phyloP scores from a whole-genome alignment of 2,888 invertebrate genomes.

The Pinctada fucata region DNA sequence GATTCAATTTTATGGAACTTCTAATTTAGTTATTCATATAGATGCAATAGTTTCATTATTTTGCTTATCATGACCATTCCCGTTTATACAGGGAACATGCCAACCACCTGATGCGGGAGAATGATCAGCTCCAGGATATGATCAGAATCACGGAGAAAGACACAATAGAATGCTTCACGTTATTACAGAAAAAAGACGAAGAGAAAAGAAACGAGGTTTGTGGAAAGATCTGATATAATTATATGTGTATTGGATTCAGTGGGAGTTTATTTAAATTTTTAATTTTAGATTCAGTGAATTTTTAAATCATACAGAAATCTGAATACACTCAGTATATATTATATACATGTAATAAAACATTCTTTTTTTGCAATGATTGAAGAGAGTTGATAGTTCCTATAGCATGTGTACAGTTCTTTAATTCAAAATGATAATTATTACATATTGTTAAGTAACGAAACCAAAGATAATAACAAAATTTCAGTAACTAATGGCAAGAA shows the following conservation, averaged over 20 bases:
- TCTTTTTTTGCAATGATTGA: too few relatives aligned
- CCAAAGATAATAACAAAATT: too few relatives aligned
- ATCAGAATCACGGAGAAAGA: slow-evolving; percentile 76
- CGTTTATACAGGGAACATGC: slow-evolving; percentile 74
- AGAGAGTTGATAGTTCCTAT: too few relatives aligned
- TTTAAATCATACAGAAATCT: neutral
- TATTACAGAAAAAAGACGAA: slow-evolving; percentile 74
- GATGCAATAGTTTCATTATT: too few relatives aligned
- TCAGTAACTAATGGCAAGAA: too few relatives aligned
- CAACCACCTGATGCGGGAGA: slow-evolving; percentile 71
- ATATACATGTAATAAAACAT: too few relatives aligned
- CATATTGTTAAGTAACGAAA: too few relatives aligned
- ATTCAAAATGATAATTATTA: too few relatives aligned
- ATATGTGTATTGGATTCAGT: neutral
- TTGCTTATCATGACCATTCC: too few relatives aligned
- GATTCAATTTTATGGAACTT: too few relatives aligned
- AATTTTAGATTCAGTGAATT: neutral
- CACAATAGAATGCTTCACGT: slow-evolving; percentile 76
- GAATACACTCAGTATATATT: neutral
- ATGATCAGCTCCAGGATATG: slow-evolving; percentile 73
- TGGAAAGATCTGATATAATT: neutral
- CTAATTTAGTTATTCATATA: too few relatives aligned
- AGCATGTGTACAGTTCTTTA: too few relatives aligned
- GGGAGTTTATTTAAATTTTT: neutral
- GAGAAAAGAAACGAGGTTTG: slow-evolving; percentile 74